Base-by-base conservation (phyloP, 2,113 vertebrate species). In the Bubalus kerabau region DNA sequence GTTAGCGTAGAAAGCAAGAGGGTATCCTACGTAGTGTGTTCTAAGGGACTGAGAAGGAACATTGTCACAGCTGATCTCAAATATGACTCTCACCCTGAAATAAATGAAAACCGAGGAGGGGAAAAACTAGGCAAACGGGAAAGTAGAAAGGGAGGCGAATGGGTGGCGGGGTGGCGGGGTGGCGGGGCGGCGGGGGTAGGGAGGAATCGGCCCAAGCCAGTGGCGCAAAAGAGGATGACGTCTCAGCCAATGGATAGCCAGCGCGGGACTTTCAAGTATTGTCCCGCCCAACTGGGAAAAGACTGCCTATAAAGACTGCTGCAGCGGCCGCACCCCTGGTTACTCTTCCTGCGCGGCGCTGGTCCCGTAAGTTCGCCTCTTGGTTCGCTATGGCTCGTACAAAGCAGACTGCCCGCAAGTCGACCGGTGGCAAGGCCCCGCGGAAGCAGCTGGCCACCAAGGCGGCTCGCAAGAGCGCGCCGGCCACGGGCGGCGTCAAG, bases 201-300 rank as follows among this genome's bases (percentile, higher is more conserved):
- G 32, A 16, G 90, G 30, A 13, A 6, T 28, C 30, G 4, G 59
- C 48, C 21, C 3, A 1, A n/a, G 78, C 92, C 50, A 3, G 86
- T 3, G 64, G 1, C 7, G 8, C 43, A 7, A 1, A 14, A 11
- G 0, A 0, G 1, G 19, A 36, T 3, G 11, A 0, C 81, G 11
- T 21, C 80, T 0, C n/a, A 10, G 74, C 98, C 98, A 98, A 98
- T 98, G 32, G 95, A 0, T 67, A 4, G 43, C 6, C 83, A 96
- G 81, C 97, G 98, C 98, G 98, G 95, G 98, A 54, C 97, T 98
- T 98, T 98, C 92, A 57, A 98, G 94, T 54, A 0, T 71, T 1
- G 3, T 0, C 0, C 76, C 95, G 97, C 98, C 98, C 98, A 97
- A 97, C 94, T 46, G 52, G 0, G 82, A 0, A 9, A 0, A 0